phyloP scores from a whole-genome alignment of 2,113 vertebrate genomes.

The Pao palembangensis region DNA sequence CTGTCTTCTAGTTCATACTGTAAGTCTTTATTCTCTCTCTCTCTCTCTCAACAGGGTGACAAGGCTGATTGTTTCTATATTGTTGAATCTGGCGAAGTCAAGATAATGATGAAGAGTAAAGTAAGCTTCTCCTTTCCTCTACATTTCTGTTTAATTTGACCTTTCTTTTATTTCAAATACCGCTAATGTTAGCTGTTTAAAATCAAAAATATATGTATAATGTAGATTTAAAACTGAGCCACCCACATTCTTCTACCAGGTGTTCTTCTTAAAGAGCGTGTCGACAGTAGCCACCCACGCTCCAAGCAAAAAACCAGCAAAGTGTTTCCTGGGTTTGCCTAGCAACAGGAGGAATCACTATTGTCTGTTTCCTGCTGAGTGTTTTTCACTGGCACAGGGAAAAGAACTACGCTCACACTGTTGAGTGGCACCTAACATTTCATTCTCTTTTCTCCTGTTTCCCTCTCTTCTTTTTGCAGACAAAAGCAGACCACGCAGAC shows the following conservation, averaged over 20 bases:
- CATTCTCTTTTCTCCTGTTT: neutral
- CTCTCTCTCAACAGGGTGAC: slow-evolving; percentile 80
- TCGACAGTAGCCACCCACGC: slow-evolving; percentile 34
- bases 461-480: slow-evolving; percentile 68
- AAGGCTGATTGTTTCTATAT: slow-evolving; percentile 94
- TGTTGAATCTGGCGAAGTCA: slow-evolving; percentile 93
- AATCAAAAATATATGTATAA: too few relatives aligned
- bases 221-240: neutral
- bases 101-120: slow-evolving; percentile 89
- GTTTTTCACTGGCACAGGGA: neutral
- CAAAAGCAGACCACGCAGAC: slow-evolving; percentile 84
- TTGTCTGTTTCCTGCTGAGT: slow-evolving; percentile 21
- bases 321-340: slow-evolving; percentile 40
- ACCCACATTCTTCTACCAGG: slow-evolving; percentile 3
- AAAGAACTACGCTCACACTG: neutral
- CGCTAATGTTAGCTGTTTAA: too few relatives aligned
- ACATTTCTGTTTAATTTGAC: neutral
- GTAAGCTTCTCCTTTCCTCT: slow-evolving; percentile 54
- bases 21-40: neutral
- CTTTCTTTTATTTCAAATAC: neutral
- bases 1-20: too few relatives aligned
- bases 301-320: neutral
- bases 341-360: slow-evolving; percentile 40
- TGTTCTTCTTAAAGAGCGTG: slow-evolving; percentile 6
- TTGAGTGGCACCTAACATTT: slow-evolving; percentile 36